phyloP scores from a whole-genome alignment of 2,797 vertebrate genomes.

The Rhinichthys osculus region DNA sequence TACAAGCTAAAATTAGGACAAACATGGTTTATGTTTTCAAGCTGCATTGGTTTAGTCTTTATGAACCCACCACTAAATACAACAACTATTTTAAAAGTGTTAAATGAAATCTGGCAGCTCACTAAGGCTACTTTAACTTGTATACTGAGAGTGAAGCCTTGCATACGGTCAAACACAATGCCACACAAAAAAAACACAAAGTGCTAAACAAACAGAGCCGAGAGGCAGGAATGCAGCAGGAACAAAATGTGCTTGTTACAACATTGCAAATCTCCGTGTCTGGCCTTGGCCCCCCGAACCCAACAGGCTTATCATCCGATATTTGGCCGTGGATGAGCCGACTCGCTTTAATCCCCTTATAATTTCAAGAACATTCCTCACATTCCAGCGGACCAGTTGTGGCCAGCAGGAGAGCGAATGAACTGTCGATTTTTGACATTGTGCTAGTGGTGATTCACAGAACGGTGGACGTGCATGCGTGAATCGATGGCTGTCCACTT shows the following conservation, averaged over 20 bases:
- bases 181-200: slow-evolving; percentile 67
- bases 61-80: not conserved
- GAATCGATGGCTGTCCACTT: not conserved
- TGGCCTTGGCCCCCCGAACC: slow-evolving; percentile 64
- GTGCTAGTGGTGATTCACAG: slow-evolving; percentile 30
- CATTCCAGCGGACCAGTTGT: slow-evolving; percentile 72
- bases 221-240: slow-evolving; percentile 72
- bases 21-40: not conserved
- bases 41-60: not conserved
- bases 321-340: slow-evolving; percentile 68
- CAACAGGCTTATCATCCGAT: slow-evolving; percentile 72
- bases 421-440: slow-evolving; percentile 22
- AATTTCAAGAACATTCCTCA: slow-evolving; percentile 74
- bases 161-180: slow-evolving; percentile 69
- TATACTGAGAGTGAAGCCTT: slow-evolving; percentile 36
- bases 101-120: not conserved
- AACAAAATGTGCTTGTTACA: slow-evolving; percentile 74
- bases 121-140: slow-evolving; percentile 11
- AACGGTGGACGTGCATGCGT: slow-evolving; percentile 23
- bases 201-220: slow-evolving; percentile 73
- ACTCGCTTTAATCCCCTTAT: slow-evolving; percentile 73
- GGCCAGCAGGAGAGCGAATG: slow-evolving; percentile 57
- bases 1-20: not conserved
- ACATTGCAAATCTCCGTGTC: slow-evolving; percentile 71
- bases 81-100: not conserved